These are phyloP conservation scores for Imbricaverruca yamaguchii DNA, from an alignment of 2,888 invertebrate species.

Conservation along the genomic window DNA sequence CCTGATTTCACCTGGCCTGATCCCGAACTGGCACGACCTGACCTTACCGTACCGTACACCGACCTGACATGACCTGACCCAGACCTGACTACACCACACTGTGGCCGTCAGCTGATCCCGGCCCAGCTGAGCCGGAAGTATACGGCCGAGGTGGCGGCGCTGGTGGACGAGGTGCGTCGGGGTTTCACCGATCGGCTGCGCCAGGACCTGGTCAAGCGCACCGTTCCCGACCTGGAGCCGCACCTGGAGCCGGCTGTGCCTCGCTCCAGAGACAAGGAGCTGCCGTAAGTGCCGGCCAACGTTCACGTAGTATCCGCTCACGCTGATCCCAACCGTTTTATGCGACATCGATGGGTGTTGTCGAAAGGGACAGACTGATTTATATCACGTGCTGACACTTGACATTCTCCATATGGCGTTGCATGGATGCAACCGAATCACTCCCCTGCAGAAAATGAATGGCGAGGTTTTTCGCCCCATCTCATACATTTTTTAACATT, in stretches of 20 bases:
- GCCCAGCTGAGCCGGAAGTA: background rate
- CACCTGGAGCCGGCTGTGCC: background rate
- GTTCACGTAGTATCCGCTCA: too few relatives aligned
- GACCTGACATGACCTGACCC: background rate
- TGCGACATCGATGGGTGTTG: too few relatives aligned
- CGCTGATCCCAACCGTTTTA: too few relatives aligned
- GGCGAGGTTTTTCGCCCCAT: too few relatives aligned
- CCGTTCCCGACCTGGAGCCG: conserved; percentile 10
- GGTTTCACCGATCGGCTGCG: background rate
- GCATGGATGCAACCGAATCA: too few relatives aligned
- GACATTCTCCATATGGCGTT: too few relatives aligned
- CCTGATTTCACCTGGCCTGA: background rate
- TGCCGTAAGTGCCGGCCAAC: background rate
- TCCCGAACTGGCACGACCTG: background rate
- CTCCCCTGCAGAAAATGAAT: too few relatives aligned
- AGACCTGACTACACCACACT: too few relatives aligned
- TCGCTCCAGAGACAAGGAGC: background rate
- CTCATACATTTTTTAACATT: too few relatives aligned
- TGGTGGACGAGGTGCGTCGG: conserved; percentile 1
- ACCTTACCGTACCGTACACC: background rate
- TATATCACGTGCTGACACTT: too few relatives aligned
- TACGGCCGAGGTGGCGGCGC: background rate
- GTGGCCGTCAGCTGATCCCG: background rate
- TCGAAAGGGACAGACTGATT: too few relatives aligned
- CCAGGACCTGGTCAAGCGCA: background rate